Base-by-base conservation (phyloP, 2,888 invertebrate genomes). In the Gandaritis pyraliata region DNA sequence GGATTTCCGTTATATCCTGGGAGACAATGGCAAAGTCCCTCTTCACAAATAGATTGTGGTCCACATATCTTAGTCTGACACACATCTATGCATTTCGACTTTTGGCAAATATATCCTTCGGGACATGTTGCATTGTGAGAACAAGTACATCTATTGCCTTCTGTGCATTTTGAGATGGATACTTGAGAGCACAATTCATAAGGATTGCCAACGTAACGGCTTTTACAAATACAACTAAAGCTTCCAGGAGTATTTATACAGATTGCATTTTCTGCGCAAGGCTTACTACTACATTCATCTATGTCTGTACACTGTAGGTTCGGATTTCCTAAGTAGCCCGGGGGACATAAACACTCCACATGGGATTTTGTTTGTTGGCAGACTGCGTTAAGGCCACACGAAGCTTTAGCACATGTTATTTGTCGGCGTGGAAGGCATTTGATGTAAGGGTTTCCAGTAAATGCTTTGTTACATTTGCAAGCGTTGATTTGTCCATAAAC, bases 231-330 rank as follows among this genome's bases (percentile, higher is more conserved):
- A 82, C 98, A 98, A 80, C 97, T 97, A 81, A 95, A 98, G 73
- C 96, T 95, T 55, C 98, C 98, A 12, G 95, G 94, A 0, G 96
- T 96, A 81, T 98, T 98, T 68, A 98, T 96, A 79, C 98, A 98
- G 46, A 96, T 95, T 0, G 98, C 97, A 81, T 97, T 96, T 74
- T 94, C 93, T 7, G 96, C 97, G 77, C 97, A 97, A 0, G 96
- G 96, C 74, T 95, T 95, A 68, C 94, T 94, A 64, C 92, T 93
- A 78, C 97, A 97, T 87, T 97, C 97, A 77, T 97, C 95, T 54
- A 97, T 94, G 79, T 97, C 97, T 74, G 94, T 94, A 80, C 98
- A 98, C 69, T 94, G 94, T 61, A 97, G 94, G 80, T 96, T 97
- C 0, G 98, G 96, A 89, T 98, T 98, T 69, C 98, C 98, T 61